Percentiles rank a stretch among this genome's conserved stretches.
These are phyloP conservation scores for Prunella strophiata DNA, from an alignment of 2,797 vertebrate genomes.

Conservation along the genomic window DNA sequence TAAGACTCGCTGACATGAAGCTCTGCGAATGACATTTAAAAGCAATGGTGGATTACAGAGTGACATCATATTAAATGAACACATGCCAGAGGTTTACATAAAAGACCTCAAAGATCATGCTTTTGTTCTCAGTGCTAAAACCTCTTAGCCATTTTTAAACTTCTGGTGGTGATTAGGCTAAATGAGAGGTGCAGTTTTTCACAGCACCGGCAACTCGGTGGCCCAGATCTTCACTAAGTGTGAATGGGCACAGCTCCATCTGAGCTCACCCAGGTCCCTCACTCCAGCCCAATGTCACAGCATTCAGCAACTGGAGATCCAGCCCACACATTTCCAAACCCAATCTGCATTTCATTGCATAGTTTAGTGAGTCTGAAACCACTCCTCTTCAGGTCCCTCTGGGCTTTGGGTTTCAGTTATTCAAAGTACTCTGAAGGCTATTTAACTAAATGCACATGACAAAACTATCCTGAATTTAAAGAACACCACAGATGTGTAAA, in stretches of 20 bases:
- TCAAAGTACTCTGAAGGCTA: neutral
- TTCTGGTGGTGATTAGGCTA: neutral
- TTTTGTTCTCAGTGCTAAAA: slow-evolving; percentile 38
- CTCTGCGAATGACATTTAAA: slow-evolving; percentile 67
- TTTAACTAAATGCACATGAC: neutral
- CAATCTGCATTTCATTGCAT: neutral
- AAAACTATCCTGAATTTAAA: slow-evolving; percentile 9
- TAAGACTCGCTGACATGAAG: slow-evolving; percentile 61
- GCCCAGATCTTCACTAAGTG: neutral
- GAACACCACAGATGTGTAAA: neutral
- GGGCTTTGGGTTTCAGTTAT: neutral
- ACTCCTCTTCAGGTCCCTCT: neutral
- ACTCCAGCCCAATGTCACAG: accelerated
- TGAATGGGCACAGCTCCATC: neutral
- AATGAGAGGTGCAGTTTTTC: slow-evolving; percentile 5
- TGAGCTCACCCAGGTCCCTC: neutral
- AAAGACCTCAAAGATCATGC: slow-evolving; percentile 51
- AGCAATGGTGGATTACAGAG: slow-evolving; percentile 63
- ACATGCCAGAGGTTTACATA: slow-evolving; percentile 62
- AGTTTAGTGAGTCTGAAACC: neutral
- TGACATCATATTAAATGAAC: slow-evolving; percentile 64
- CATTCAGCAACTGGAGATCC: neutral
- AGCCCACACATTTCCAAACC: neutral
- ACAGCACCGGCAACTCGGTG: neutral
- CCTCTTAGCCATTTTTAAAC: neutral